Percentiles rank a stretch among this genome's conserved stretches.
Conservation (phyloP, 37 sponge, comb jelly and placozoan species). For the Theonella swinhoei region DNA sequence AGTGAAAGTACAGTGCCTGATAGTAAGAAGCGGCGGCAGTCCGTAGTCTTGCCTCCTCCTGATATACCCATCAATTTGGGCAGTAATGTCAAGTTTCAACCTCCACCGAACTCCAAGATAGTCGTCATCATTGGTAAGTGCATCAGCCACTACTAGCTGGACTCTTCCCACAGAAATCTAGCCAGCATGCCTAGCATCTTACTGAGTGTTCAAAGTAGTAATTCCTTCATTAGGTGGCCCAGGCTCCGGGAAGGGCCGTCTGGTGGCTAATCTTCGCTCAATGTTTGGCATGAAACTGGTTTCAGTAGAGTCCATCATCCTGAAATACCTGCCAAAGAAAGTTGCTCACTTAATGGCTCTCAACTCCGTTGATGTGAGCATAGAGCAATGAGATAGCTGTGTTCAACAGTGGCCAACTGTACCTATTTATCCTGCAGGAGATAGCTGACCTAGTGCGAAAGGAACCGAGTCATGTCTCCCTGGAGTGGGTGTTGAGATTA, state of each 20-base stretch:
- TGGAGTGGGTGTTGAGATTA: conserved; percentile 74
- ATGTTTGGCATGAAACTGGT: conserved; percentile 76
- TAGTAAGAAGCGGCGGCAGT: not conserved
- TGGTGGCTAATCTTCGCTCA: conserved; percentile 65
- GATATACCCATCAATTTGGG: conserved; percentile 26
- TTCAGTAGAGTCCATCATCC: conserved; percentile 51
- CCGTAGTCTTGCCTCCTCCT: conserved; percentile 12
- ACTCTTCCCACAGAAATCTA: too few relatives aligned
- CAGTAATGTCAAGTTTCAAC: conserved; percentile 14
- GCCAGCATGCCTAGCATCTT: too few relatives aligned
- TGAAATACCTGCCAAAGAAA: conserved; percentile 73
- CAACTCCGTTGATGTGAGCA: conserved; percentile 6
- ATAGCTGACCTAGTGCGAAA: conserved; percentile 45
- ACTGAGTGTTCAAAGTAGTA: too few relatives aligned
- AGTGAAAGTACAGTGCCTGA: not conserved
- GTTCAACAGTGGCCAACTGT: not conserved
- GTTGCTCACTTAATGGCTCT: conserved; percentile 28
- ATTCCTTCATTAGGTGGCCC: conserved; percentile 70
- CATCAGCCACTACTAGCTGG: too few relatives aligned
- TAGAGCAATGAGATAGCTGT: not conserved
- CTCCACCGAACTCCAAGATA: conserved; percentile 24
- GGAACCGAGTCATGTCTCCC: conserved; percentile 64
- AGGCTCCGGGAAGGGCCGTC: conserved; percentile 72
- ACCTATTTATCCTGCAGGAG: conserved; percentile 2
- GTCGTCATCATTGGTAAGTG: conserved; percentile 62